Base-by-base conservation (phyloP, 2,888 invertebrate species). In the Yponomeuta malinellus region DNA sequence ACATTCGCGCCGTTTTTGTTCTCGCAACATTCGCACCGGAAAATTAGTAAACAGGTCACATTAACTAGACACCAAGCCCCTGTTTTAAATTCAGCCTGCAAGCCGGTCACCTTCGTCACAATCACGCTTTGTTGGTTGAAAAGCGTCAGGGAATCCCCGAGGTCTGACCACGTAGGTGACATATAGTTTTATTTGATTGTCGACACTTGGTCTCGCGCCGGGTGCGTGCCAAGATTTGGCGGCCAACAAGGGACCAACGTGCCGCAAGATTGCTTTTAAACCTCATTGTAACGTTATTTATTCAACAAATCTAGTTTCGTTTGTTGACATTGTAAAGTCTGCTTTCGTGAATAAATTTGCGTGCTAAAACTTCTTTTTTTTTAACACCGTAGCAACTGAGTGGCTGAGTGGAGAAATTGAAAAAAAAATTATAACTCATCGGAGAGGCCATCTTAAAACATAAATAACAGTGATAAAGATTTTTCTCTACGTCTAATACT, bases 181-280 rank as follows among this genome's bases (percentile, higher is more conserved):
- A 75, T 77, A 78, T 79, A 80, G 80, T 84, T 83, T 82, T 82
- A 83, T 84, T 84, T 83, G 83, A 84, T 84, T 83, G 82, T 80
- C 74, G 74, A 71, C 71, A 69, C 73, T 72, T 70, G 75, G n/a
- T 69, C 68, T 52, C 52, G 8, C 63, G 63, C n/a, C 37, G 43
- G n/a, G 23, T 37, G 48, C 48, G 63, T 69, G 69, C 10, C n/a
- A 69, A 74, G 77, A 79, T 81, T 79, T 78, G 79, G 76, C 75
- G 75, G 77, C 74, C 76, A 76, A 77, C 52, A 12, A 15, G 52
- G 52, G 15, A 15, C 52, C 52, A 59, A 15, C 15, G 52, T 15
- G 43, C 9, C 43, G 43, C 15, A 15, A 59, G 15, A 59, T 59
- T 59, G 52, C 52, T 12, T 59, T 12, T 59, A 15, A 59, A 59